Percentiles rank a stretch among this genome's conserved stretches.
Evolutionary conservation across 2,888 invertebrate species (phyloP).

Genomic region (Orchesellides sinensis): DNA sequence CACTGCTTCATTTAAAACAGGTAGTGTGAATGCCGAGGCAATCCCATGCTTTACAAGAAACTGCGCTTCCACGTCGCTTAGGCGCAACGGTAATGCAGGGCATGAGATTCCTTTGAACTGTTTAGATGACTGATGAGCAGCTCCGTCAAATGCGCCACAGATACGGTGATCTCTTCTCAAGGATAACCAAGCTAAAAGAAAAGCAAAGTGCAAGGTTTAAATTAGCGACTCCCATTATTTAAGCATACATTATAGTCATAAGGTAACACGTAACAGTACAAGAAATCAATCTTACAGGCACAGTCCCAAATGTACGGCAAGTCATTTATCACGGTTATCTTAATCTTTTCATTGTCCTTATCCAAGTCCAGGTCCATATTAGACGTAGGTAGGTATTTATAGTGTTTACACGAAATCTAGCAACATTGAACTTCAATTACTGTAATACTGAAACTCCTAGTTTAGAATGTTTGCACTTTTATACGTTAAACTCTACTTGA

Average conservation of each 20-base stretch:
- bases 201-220: no score
- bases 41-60: constrained; percentile 66
- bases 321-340: constrained; percentile 78
- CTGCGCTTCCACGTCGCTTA: constrained; percentile 63
- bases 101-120: constrained; percentile 44
- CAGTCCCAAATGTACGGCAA: constrained; percentile 83
- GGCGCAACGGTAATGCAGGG: constrained; percentile 67
- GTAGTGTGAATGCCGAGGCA: constrained; percentile 57
- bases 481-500: no score
- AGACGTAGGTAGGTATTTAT: no score
- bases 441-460: no score
- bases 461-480: no score
- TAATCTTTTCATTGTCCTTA: constrained; percentile 75
- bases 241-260: no score
- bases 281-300: constrained; percentile 80
- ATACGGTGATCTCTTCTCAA: constrained; percentile 85
- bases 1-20: constrained; percentile 38
- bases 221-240: no score
- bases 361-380: no score
- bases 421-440: no score
- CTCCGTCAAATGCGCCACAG: constrained; percentile 87
- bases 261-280: no score
- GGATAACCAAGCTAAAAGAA: constrained; percentile 3
- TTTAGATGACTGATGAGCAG: constrained; percentile 42
- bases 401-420: no score